phyloP scores from a whole-genome alignment of 2,113 vertebrate species.

The Calonectris borealis region DNA sequence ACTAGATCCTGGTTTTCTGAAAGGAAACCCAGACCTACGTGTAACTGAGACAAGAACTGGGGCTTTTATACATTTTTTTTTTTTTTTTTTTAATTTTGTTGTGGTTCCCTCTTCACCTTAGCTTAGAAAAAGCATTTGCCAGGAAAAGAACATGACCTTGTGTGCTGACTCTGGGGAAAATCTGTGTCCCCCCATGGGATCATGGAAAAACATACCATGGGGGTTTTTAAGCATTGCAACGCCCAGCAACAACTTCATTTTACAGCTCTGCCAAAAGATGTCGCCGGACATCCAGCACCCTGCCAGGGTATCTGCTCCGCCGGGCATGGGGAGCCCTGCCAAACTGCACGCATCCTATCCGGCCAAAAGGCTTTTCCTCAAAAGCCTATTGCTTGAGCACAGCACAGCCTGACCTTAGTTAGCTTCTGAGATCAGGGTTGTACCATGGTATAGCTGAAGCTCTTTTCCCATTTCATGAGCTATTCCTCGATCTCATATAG shows the following conservation, averaged over 20 bases:
- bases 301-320: neutral
- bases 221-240: rapidly evolving
- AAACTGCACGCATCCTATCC: neutral
- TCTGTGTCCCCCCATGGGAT: rapidly evolving
- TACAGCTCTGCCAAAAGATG: neutral
- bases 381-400: neutral
- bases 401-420: neutral
- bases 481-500: neutral
- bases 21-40: neutral
- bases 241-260: neutral
- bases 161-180: neutral
- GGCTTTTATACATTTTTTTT: neutral
- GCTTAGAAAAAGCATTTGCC: neutral
- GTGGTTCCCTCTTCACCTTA: neutral
- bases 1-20: neutral
- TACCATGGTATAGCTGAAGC: neutral
- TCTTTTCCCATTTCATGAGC: neutral
- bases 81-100: neutral
- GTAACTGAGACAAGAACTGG: neutral
- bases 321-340: neutral
- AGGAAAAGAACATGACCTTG: rapidly evolving
- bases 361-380: neutral
- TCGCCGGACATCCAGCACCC: neutral
- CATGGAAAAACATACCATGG: neutral
- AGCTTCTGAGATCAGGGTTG: neutral